Evolutionary conservation across 2,888 invertebrate genomes (phyloP).

Genomic region (Spisula subtruncata): DNA sequence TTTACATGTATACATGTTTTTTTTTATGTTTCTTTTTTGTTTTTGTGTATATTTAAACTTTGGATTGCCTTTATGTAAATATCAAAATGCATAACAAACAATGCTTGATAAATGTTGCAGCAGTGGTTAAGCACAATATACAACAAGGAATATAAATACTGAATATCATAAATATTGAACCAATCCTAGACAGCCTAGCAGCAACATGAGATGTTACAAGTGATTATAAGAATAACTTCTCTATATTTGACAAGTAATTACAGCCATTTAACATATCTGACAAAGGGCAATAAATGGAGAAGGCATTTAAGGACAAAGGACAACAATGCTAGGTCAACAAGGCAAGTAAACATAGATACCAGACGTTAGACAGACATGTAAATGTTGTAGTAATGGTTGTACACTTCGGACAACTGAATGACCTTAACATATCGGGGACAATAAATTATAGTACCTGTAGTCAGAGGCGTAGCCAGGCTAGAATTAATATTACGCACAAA

Average conservation of each 20-base stretch:
- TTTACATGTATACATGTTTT: background rate
- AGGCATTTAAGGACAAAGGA: slow-evolving; percentile 16
- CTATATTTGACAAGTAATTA: slow-evolving; percentile 12
- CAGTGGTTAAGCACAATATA: background rate
- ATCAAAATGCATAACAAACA: too few relatives aligned
- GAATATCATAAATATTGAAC: background rate
- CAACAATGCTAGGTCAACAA: background rate
- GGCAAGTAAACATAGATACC: background rate
- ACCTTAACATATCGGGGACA: background rate
- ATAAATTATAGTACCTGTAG: too few relatives aligned
- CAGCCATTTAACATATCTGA: background rate
- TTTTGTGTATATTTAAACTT: too few relatives aligned
- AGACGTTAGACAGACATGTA: background rate
- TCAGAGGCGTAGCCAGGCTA: too few relatives aligned
- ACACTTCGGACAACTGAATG: background rate
- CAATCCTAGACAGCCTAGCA: background rate
- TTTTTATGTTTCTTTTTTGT: too few relatives aligned
- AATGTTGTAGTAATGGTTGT: background rate
- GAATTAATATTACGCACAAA: too few relatives aligned
- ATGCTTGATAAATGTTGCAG: too few relatives aligned
- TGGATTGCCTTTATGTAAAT: too few relatives aligned
- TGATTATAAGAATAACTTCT: background rate
- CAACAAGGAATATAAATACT: background rate
- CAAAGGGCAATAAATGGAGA: slow-evolving; percentile 7
- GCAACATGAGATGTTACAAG: background rate